Conservation (phyloP, 2,113 vertebrate genomes). For the Castor canadensis region DNA sequence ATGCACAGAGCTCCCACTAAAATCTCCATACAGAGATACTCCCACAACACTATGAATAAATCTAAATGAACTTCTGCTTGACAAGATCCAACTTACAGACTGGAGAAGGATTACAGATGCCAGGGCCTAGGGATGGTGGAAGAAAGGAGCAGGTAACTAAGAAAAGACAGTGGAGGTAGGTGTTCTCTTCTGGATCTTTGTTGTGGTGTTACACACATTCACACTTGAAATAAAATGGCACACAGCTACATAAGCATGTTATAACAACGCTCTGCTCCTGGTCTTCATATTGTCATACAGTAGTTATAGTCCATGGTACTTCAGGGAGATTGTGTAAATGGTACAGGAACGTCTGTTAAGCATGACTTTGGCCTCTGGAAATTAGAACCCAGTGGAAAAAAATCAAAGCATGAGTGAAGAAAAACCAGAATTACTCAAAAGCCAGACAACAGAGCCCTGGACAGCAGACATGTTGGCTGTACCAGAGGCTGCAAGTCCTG, state of each 20-base stretch:
- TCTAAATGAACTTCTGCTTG: not conserved
- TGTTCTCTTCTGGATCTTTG: too few species aligned
- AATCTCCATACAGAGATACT: not conserved
- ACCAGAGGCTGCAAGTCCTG: not conserved
- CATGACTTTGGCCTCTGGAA: not conserved
- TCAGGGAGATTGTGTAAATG: not conserved
- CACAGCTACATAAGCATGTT: not conserved
- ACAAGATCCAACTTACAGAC: not conserved
- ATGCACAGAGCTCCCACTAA: not conserved
- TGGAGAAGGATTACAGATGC: not conserved
- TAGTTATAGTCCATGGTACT: not conserved
- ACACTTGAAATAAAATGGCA: not conserved
- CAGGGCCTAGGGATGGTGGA: not conserved
- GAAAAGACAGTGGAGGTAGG: too few species aligned
- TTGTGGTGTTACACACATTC: not conserved
- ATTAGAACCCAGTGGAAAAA: not conserved
- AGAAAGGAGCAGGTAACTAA: fast-evolving
- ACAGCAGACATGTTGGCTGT: not conserved
- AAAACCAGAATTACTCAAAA: not conserved
- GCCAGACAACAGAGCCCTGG: not conserved
- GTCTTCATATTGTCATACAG: not conserved
- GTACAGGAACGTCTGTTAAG: not conserved
- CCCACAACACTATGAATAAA: not conserved
- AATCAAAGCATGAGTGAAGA: not conserved
- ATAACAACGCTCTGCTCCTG: not conserved